phyloP scores from a whole-genome alignment of 2,888 invertebrate species.

The Ophioninae sp. region DNA sequence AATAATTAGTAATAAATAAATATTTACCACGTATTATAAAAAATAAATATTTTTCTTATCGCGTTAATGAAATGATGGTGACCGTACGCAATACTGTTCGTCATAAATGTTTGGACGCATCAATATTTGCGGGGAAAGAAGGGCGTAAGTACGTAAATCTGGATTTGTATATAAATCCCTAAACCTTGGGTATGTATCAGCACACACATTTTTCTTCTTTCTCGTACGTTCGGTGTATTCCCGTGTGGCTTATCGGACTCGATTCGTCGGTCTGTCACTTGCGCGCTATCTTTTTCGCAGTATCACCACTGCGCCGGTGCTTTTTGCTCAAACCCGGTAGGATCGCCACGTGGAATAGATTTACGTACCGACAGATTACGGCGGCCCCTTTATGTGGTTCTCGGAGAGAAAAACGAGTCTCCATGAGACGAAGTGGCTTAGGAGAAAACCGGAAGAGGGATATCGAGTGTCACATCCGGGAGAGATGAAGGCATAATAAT shows the following conservation, averaged over 20 bases:
- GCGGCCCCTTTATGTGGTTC: background rate
- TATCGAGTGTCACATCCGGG: background rate
- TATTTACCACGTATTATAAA: too few relatives aligned
- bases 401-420: conserved; percentile 20
- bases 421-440: conserved; percentile 30
- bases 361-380: conserved; percentile 40
- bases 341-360: conserved; percentile 46
- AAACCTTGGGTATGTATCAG: background rate
- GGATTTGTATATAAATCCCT: conserved; percentile 1
- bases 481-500: too few relatives aligned
- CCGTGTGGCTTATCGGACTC: conserved; percentile 56
- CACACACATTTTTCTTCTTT: background rate
- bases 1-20: too few relatives aligned
- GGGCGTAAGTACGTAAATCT: too few relatives aligned
- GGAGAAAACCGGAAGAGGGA: conserved; percentile 2
- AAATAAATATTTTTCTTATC: too few relatives aligned
- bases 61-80: too few relatives aligned
- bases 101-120: too few relatives aligned
- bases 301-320: background rate
- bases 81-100: too few relatives aligned
- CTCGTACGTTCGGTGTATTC: conserved; percentile 34
- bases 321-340: background rate
- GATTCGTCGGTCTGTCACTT: conserved; percentile 41
- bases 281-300: background rate
- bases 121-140: too few relatives aligned